Evolutionary conservation across 2,797 vertebrate species (phyloP).

Genomic region (Alauda arvensis): DNA sequence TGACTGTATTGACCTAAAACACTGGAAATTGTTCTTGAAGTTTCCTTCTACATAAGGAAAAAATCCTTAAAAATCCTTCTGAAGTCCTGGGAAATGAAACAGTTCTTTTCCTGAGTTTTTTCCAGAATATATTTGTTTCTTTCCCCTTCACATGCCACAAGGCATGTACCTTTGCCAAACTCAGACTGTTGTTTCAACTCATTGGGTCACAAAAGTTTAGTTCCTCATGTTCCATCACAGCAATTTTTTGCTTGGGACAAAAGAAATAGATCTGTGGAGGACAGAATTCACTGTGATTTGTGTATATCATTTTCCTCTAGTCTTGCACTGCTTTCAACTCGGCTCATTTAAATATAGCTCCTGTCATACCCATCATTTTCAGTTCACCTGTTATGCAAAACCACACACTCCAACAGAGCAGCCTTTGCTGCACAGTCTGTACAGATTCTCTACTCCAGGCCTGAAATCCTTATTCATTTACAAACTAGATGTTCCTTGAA

Average conservation of each 20-base stretch:
- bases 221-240: neutral
- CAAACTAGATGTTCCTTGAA: neutral
- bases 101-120: neutral
- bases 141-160: neutral
- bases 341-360: conserved; percentile 40
- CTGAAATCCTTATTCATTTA: neutral
- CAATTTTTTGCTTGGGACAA: neutral
- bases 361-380: conserved; percentile 43
- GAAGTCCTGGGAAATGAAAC: neutral
- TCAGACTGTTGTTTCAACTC: neutral
- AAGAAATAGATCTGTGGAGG: neutral
- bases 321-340: conserved; percentile 13
- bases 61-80: neutral
- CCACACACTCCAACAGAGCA: neutral
- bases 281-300: conserved; percentile 8
- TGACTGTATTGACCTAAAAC: neutral
- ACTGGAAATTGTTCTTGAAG: neutral
- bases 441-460: neutral
- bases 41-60: neutral
- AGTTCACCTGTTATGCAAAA: conserved; percentile 46
- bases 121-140: neutral
- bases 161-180: neutral
- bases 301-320: neutral
- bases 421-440: neutral
- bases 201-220: neutral